A percentile compares a stretch with the other conserved stretches of the same genome.
Evolutionary conservation across 2,797 vertebrate species (phyloP).

Genomic region (Falco columbarius): DNA sequence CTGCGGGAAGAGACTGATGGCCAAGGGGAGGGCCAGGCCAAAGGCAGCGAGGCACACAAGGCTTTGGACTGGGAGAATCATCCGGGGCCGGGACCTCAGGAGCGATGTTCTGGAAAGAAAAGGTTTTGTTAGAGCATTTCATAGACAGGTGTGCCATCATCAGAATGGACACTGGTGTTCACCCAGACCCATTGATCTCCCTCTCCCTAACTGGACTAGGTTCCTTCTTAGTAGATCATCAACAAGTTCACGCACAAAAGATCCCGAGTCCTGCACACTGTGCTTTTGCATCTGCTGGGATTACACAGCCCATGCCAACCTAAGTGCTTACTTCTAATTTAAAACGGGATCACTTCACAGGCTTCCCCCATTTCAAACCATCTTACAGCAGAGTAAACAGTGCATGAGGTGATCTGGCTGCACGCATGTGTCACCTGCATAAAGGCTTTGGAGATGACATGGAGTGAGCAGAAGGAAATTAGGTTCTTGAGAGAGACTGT

Average conservation of each 20-base stretch:
- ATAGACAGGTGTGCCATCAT: not conserved
- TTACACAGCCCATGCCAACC: not conserved
- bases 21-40: constrained; percentile 89
- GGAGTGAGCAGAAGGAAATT: not conserved
- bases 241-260: not conserved
- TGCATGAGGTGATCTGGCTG: accelerated
- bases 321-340: not conserved
- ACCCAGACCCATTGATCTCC: too few species aligned
- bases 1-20: constrained; percentile 96
- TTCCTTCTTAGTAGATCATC: not conserved
- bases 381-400: accelerated
- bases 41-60: constrained; percentile 92
- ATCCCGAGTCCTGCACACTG: accelerated
- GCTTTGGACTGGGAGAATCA: constrained; percentile 89
- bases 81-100: constrained; percentile 81
- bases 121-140: not conserved
- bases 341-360: not conserved
- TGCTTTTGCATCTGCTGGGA: not conserved
- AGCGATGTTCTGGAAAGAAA: constrained; percentile 81
- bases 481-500: not conserved
- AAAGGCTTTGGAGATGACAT: not conserved
- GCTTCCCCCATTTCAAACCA: not conserved
- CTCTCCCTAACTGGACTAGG: not conserved
- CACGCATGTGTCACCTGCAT: not conserved
- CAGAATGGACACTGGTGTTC: accelerated